These are phyloP conservation scores for Micrastur ruficollis DNA, from an alignment of 2,797 vertebrate genomes.

Conservation along the genomic window DNA sequence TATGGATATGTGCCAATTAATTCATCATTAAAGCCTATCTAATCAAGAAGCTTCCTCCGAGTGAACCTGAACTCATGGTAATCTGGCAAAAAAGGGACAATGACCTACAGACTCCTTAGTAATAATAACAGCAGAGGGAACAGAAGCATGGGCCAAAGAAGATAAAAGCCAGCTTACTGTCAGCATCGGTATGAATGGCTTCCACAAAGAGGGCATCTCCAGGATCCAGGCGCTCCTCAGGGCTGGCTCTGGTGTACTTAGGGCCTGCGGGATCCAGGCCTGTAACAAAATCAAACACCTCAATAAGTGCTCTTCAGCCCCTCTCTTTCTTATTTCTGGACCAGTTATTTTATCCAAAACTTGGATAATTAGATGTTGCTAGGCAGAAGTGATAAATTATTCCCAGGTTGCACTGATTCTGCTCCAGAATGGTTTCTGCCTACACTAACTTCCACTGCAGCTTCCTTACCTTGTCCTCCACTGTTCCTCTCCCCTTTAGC, in stretches of 20 bases:
- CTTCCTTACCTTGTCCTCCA: background rate
- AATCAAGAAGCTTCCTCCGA: background rate
- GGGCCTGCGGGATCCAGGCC: conserved; percentile 94
- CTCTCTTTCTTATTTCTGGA: background rate
- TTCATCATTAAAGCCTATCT: background rate
- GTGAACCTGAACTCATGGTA: background rate
- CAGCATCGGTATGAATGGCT: conserved; percentile 92
- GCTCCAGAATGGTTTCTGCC: background rate
- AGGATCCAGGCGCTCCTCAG: conserved; percentile 87
- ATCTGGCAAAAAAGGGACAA: background rate
- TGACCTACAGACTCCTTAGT: background rate
- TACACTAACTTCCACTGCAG: rapidly evolving
- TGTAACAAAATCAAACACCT: conserved; percentile 50
- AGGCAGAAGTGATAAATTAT: background rate
- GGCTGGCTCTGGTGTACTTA: conserved; percentile 86
- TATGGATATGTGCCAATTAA: background rate
- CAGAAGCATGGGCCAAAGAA: background rate
- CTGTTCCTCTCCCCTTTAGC: background rate
- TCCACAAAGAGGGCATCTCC: conserved; percentile 93
- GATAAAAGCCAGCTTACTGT: conserved; percentile 80
- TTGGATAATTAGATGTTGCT: background rate
- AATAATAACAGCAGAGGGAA: background rate
- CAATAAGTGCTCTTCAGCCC: background rate
- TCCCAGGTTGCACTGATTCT: background rate
- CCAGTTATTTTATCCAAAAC: background rate